Base-by-base conservation (phyloP, 1,140 invertebrate species). In the Ceratitis capitata region DNA sequence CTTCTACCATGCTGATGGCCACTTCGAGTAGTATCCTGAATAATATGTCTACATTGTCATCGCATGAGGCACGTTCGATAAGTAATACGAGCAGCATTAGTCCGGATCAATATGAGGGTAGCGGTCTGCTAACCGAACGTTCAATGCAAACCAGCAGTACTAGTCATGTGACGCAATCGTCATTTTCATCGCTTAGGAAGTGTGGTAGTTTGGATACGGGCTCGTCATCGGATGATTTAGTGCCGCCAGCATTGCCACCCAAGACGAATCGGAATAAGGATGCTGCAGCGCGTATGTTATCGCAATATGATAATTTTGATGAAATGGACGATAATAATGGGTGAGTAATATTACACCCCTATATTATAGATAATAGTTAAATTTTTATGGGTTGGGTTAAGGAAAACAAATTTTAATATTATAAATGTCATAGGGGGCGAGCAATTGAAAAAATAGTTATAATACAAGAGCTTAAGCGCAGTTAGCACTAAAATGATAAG, bases 261-360 rank as follows among this genome's bases (percentile, higher is more conserved):
- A 95, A 96, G 91, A 93, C 93, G 82, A 92, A 92, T 83, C 93
- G 93, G 45, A 88, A 92, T 23, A 85, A 92, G 85, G 93, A 92
- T 89, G 93, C n/a, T n/a, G n/a, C n/a, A n/a, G n/a, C 94, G 86
- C 90, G 95, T 58, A 93, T 95, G 82, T 93, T 94, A n/a, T 96
- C 95, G 47, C 95, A 95, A 82, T 96, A 96, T 89, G 96, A 96
- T 91, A 96, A 96, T 89, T 93, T 95, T 85, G 91, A 92, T 84
- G 88, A 90, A 86, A 93, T 94, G 85, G 93, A 94, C 78, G 93
- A 94, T 82, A 49, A 56, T 26, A 82, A 64, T 78, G 88, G 45
- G 87, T 86, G 45, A 83, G 82, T 83, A n/a, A n/a, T n/a, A n/a
- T n/a, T n/a, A n/a, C n/a, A n/a, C n/a, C n/a, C n/a, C n/a, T n/a